Conservation (phyloP, 1,140 invertebrate genomes). For the Mizuhopecten yessoensis region DNA sequence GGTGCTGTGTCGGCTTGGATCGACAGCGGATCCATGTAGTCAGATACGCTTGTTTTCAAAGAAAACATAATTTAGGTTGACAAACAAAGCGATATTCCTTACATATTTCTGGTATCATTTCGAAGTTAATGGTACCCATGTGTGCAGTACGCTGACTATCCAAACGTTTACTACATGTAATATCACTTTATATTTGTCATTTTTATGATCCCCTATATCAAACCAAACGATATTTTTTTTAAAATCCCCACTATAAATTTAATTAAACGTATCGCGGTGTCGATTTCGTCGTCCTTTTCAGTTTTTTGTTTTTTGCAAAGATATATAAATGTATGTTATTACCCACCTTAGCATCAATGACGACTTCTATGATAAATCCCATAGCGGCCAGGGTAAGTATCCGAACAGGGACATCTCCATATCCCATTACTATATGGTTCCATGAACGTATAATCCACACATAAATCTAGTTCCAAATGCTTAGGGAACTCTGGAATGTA, state of each 20-base stretch:
- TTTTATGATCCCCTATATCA: background rate
- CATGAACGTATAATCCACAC: constrained; percentile 19
- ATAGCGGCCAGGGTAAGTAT: constrained; percentile 26
- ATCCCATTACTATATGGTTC: constrained; percentile 38
- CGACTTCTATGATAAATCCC: constrained; percentile 11
- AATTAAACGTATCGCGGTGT: no score
- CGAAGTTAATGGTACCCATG: background rate
- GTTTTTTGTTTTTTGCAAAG: no score
- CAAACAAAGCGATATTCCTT: constrained; percentile 34
- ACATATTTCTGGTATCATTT: constrained; percentile 4
- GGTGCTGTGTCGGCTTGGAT: background rate
- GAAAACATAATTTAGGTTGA: constrained; percentile 39
- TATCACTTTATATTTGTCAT: no score
- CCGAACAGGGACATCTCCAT: constrained; percentile 36
- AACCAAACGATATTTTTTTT: background rate
- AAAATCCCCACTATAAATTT: no score
- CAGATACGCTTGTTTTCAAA: constrained; percentile 20
- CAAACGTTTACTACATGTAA: background rate
- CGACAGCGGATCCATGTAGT: background rate
- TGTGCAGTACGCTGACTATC: no score
- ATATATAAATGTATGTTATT: background rate
- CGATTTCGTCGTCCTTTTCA: background rate
- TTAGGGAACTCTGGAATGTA: constrained; percentile 17
- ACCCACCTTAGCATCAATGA: constrained; percentile 22
- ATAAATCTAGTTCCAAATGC: constrained; percentile 5